Percentiles rank a stretch among this genome's conserved stretches.
These are phyloP conservation scores for Hycleus phaleratus DNA, from an alignment of 1,140 invertebrate genomes.

Conservation along the genomic window DNA sequence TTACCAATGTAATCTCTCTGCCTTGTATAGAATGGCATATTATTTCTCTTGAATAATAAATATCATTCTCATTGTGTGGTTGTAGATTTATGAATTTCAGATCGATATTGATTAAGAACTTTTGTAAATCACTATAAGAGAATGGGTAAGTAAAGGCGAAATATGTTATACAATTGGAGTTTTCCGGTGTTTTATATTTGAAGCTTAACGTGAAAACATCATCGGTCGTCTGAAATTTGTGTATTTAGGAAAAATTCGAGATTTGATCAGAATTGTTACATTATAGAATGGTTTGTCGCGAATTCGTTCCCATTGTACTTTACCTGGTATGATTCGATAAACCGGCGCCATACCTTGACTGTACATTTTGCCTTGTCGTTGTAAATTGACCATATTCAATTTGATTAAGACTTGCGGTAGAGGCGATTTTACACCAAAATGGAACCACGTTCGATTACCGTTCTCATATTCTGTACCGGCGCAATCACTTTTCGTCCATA, in stretches of 20 bases:
- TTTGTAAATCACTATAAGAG: slow-evolving; percentile 75
- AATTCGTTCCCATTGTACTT: slow-evolving; percentile 73
- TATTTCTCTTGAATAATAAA: slow-evolving; percentile 83
- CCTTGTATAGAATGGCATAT: slow-evolving; percentile 76
- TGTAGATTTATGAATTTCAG: slow-evolving; percentile 45
- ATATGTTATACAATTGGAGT: slow-evolving; percentile 65
- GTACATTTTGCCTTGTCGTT: slow-evolving; percentile 84
- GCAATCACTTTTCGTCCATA: slow-evolving; percentile 88
- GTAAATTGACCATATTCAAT: slow-evolving; percentile 80
- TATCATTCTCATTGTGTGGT: slow-evolving; percentile 48
- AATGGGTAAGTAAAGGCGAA: slow-evolving; percentile 92
- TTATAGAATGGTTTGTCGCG: slow-evolving; percentile 58
- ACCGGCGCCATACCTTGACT: slow-evolving; percentile 87
- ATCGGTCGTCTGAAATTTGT: slow-evolving; percentile 53
- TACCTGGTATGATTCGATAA: slow-evolving; percentile 58
- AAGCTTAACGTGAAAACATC: slow-evolving; percentile 74
- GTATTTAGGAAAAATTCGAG: background rate
- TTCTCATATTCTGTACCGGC: slow-evolving; percentile 83
- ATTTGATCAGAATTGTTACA: slow-evolving; percentile 39
- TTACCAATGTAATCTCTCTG: slow-evolving; percentile 76
- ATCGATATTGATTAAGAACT: slow-evolving; percentile 58
- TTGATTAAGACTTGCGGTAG: slow-evolving; percentile 48
- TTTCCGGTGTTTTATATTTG: slow-evolving; percentile 65
- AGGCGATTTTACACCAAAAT: slow-evolving; percentile 65
- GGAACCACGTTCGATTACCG: slow-evolving; percentile 88